A percentile compares a stretch with the other conserved stretches of the same genome.
phyloP scores from a whole-genome alignment of 2,888 invertebrate species.

The Caenorhabditis angaria region DNA sequence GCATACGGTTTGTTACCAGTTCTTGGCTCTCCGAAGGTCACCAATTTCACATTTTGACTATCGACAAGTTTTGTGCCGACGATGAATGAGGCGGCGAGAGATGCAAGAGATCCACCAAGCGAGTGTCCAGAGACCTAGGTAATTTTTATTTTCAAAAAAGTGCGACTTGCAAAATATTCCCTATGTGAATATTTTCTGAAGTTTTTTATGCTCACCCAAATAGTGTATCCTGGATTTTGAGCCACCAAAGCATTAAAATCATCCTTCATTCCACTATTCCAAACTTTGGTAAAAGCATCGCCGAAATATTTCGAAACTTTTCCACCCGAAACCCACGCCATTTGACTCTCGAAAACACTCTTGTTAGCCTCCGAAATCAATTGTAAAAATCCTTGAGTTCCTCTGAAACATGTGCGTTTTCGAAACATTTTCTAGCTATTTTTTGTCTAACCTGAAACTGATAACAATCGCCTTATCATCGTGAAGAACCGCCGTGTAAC shows the following conservation, averaged over 20 bases:
- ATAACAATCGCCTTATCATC: constrained; percentile 58
- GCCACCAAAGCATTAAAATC: constrained; percentile 44
- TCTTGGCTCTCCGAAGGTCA: constrained; percentile 61
- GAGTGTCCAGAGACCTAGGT: constrained; percentile 57
- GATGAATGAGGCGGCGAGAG: constrained; percentile 56
- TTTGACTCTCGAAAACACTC: constrained; percentile 50
- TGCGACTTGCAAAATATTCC: too few species aligned
- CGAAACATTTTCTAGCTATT: background rate
- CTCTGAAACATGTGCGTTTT: constrained; percentile 39
- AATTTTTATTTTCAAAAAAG: constrained; percentile 6
- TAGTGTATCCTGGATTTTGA: constrained; percentile 50
- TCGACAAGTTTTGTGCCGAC: constrained; percentile 41
- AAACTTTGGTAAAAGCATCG: constrained; percentile 53
- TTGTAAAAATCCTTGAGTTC: constrained; percentile 58
- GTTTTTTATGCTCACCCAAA: constrained; percentile 41
- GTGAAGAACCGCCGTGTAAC: constrained; percentile 56
- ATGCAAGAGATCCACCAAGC: constrained; percentile 62
- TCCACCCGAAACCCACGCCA: constrained; percentile 56
- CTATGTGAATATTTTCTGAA: background rate
- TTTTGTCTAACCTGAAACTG: constrained; percentile 49
- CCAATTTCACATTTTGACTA: constrained; percentile 48
- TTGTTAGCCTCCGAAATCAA: constrained; percentile 59
- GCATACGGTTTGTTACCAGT: constrained; percentile 59
- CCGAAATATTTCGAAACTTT: constrained; percentile 59
- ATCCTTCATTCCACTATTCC: constrained; percentile 59